phyloP scores from a whole-genome alignment of 2,888 invertebrate genomes.

The Polymixis flavicincta region DNA sequence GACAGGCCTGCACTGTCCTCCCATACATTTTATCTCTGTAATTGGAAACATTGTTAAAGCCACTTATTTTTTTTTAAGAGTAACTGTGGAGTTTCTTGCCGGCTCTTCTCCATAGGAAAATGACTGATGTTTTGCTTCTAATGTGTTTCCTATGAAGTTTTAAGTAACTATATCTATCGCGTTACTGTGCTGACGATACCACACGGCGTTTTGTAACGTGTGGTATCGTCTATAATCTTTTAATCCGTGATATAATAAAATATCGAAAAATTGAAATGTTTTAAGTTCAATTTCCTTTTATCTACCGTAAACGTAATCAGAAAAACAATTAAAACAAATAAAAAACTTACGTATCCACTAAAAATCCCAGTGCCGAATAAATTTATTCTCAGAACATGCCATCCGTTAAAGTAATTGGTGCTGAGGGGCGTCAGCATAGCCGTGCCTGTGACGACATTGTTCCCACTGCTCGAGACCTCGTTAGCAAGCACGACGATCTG shows the following conservation, averaged over 20 bases:
- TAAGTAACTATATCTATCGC: background rate
- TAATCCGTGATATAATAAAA: slow-evolving; percentile 13
- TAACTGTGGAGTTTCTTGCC: too few species aligned
- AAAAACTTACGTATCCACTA: slow-evolving; percentile 73
- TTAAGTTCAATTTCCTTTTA: slow-evolving; percentile 2
- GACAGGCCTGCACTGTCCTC: too few species aligned
- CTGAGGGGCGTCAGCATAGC: slow-evolving; percentile 51
- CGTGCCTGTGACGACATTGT: slow-evolving; percentile 61
- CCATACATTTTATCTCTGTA: too few species aligned
- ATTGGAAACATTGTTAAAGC: too few species aligned
- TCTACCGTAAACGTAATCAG: background rate
- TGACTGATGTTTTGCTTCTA: too few species aligned
- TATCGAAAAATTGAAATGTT: background rate
- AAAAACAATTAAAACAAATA: slow-evolving; percentile 4
- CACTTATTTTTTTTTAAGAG: too few species aligned
- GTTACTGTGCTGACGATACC: background rate
- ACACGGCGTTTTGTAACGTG: too few species aligned
- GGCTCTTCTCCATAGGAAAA: too few species aligned
- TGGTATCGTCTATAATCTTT: slow-evolving; percentile 10
- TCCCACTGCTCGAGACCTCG: slow-evolving; percentile 48
- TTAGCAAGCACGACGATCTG: slow-evolving; percentile 67
- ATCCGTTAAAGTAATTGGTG: slow-evolving; percentile 59
- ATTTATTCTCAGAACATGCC: slow-evolving; percentile 64
- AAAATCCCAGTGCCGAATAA: slow-evolving; percentile 62
- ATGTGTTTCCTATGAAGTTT: background rate